Percentiles rank a stretch among this genome's conserved stretches.
Conservation (phyloP, 1,140 invertebrate species). For the Saxidomus purpurata region DNA sequence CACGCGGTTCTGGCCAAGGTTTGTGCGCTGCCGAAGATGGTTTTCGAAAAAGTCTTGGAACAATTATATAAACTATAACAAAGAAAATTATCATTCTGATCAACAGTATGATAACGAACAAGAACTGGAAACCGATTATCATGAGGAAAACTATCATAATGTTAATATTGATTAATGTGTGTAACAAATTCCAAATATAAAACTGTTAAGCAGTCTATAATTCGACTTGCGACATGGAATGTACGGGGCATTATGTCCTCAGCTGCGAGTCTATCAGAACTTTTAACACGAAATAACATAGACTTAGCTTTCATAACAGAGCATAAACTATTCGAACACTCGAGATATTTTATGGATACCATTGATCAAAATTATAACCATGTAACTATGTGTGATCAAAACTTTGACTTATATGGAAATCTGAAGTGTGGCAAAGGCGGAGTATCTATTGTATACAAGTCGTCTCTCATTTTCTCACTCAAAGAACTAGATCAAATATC, state of each 20-base stretch:
- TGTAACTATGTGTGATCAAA: not conserved
- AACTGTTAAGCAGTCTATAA: not conserved
- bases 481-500: not conserved
- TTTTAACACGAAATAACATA: not conserved
- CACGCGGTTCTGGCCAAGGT: not conserved
- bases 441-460: not conserved
- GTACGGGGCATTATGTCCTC: conserved; percentile 16
- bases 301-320: conserved; percentile 7
- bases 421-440: conserved; percentile 6
- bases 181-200: not conserved
- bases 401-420: not conserved
- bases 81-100: too few relatives aligned
- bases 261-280: not conserved
- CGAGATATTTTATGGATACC: not conserved
- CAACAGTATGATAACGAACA: too few relatives aligned
- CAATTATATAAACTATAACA: not conserved
- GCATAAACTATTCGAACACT: conserved; percentile 20
- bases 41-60: not conserved
- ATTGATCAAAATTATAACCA: not conserved
- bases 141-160: not conserved
- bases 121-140: not conserved
- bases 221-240: not conserved
- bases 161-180: not conserved
- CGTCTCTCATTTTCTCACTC: not conserved
- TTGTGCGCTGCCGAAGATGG: not conserved